Base-by-base conservation (phyloP, 2,797 vertebrate species). In the Macropus fuliginosus region DNA sequence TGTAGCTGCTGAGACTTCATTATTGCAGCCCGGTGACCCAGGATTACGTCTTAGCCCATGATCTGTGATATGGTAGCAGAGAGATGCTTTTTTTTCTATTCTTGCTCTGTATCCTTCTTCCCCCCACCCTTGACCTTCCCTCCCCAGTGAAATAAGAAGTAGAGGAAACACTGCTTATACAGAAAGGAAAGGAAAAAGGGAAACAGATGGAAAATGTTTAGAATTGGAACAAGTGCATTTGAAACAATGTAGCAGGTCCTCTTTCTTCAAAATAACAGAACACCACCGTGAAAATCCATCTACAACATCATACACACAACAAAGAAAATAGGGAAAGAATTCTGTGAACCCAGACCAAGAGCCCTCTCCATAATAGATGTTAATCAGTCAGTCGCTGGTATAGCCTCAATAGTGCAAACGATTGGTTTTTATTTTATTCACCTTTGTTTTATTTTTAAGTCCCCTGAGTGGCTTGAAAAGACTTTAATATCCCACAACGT, bases 281-380 rank as follows among this genome's bases (percentile, higher is more conserved):
- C 97, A 93, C 96, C 95, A 97, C 98, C 96, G 98, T 97, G 98
- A 99, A 98, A 98, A 98, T 98, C 98, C 97, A 94, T 97, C 98
- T 98, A 99, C 99, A 99, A 99, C 99, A 98, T 98, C 98, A 98
- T 98, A 98, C 99, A 98, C 98, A 97, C 98, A 91, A 98, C 98
- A 99, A 99, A 99, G 99, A 99, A 99, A 99, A 98, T 97, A 34
- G 98, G 97, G 97, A 98, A 98, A 99, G 99, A 99, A 99, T 99
- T 99, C 99, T 99, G 99, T 99, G 99, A 99, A 99, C 99, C 98
- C 95, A 98, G 97, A 98, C 96, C 89, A 95, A 96, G 97, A 98
- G 98, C 96, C 98, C 98, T 99, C 98, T 99, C 98, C 98, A 96
- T 98, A 97, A 98, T 98, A 96, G 98, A 98, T 34, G 94, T 95